These are phyloP conservation scores for Scolopax bukidnonensis DNA, from an alignment of 2,797 vertebrate species.

Conservation along the genomic window DNA sequence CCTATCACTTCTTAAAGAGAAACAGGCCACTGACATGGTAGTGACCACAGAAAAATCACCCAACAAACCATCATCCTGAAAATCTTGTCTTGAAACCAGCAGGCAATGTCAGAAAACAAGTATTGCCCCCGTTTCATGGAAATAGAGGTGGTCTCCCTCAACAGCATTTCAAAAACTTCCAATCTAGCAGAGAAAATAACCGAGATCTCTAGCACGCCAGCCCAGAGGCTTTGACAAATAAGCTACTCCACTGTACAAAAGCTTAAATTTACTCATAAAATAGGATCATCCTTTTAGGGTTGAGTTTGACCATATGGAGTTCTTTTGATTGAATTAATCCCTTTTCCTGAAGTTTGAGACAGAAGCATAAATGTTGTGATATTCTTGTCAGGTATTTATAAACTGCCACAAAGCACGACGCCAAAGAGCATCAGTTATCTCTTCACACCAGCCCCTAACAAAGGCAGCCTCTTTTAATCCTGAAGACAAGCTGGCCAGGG, in stretches of 20 bases:
- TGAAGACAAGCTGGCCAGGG: not conserved
- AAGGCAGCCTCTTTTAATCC: not conserved
- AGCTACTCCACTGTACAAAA: not conserved
- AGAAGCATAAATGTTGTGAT: not conserved
- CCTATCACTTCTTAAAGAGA: not conserved
- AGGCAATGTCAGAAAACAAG: not conserved
- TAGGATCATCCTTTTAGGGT: not conserved
- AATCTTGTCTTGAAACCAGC: not conserved
- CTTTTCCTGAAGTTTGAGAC: not conserved
- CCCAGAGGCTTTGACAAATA: not conserved
- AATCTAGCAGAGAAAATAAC: not conserved
- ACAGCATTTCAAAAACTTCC: not conserved
- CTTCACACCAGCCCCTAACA: not conserved
- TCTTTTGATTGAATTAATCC: not conserved
- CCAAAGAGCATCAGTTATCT: not conserved
- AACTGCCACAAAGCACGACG: not conserved
- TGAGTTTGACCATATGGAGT: not conserved
- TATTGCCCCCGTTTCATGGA: not conserved
- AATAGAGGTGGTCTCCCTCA: not conserved
- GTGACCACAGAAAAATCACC: not conserved
- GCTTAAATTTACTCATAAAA: not conserved
- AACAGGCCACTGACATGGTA: accelerated
- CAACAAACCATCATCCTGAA: not conserved
- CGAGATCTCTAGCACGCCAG: not conserved
- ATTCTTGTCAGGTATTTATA: not conserved